phyloP scores from a whole-genome alignment of 1,140 invertebrate species.

The Colletes latitarsis region DNA sequence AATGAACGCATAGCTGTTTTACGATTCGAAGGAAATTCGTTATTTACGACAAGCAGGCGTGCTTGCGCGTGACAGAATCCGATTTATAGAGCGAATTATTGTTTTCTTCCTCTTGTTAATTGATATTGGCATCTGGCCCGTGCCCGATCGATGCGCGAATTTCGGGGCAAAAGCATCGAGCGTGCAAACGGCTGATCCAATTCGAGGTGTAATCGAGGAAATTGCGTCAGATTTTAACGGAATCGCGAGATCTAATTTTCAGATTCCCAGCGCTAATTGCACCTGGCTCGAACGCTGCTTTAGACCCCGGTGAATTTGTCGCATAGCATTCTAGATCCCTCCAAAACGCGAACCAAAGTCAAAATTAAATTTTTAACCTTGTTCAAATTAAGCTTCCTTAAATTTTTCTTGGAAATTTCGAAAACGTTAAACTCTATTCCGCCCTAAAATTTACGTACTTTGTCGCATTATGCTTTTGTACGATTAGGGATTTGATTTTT shows the following conservation, averaged over 20 bases:
- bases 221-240: constrained; percentile 40
- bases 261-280: background rate
- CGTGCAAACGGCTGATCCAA: constrained; percentile 18
- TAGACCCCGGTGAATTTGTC: constrained; percentile 20
- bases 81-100: background rate
- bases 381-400: no score
- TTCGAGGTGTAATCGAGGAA: constrained; percentile 35
- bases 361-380: no score
- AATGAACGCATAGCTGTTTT: no score
- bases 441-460: no score
- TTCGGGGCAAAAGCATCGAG: background rate
- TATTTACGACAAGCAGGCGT: constrained; percentile 4
- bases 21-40: background rate
- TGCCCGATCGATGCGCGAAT: constrained; percentile 13
- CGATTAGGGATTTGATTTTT: no score
- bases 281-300: background rate
- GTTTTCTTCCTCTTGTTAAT: constrained; percentile 14
- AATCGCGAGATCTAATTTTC: constrained; percentile 33
- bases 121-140: background rate
- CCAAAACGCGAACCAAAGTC: no score
- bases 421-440: no score
- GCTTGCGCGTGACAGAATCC: no score
- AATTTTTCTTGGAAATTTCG: no score
- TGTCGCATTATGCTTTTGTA: no score
- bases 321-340: background rate